Conservation (phyloP, 2,888 invertebrate genomes). For the Boloria selene region DNA sequence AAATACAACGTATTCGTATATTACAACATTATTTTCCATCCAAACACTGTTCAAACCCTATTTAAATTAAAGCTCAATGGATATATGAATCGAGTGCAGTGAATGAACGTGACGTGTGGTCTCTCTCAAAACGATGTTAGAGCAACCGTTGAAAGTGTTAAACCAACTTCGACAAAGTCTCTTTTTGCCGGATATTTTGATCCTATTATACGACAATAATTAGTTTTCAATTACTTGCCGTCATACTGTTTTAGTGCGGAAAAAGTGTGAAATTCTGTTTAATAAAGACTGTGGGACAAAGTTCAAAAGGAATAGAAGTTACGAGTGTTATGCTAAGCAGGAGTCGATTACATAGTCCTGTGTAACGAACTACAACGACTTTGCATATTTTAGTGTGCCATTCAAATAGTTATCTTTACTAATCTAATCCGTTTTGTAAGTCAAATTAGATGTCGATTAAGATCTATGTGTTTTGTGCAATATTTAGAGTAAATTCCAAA, state of each 20-base stretch:
- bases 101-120: slow-evolving; percentile 30
- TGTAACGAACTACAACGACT: slow-evolving; percentile 33
- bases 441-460: slow-evolving; percentile 54
- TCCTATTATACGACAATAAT: slow-evolving; percentile 77
- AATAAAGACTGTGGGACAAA: slow-evolving; percentile 28
- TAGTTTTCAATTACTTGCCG: slow-evolving; percentile 44
- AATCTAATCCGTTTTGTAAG: slow-evolving; percentile 67
- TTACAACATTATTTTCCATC: slow-evolving; percentile 27
- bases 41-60: slow-evolving; percentile 29
- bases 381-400: slow-evolving; percentile 60
- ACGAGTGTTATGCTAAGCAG: slow-evolving; percentile 32
- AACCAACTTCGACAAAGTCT: slow-evolving; percentile 69
- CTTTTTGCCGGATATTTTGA: slow-evolving; percentile 69
- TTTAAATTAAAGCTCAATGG: slow-evolving; percentile 30
- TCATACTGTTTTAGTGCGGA: slow-evolving; percentile 23
- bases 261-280: slow-evolving; percentile 39
- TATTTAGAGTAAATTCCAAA: slow-evolving; percentile 69
- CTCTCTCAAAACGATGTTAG: slow-evolving; percentile 67
- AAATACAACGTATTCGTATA: slow-evolving; percentile 46
- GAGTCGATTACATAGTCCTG: slow-evolving; percentile 28
- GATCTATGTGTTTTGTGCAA: slow-evolving; percentile 60
- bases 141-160: slow-evolving; percentile 71
- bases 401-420: slow-evolving; percentile 63
- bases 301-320: slow-evolving; percentile 27
- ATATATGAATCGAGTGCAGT: slow-evolving; percentile 27